Percentiles rank a stretch among this genome's conserved stretches.
Conservation (phyloP, 2,888 invertebrate species). For the Epinotia demarniana region DNA sequence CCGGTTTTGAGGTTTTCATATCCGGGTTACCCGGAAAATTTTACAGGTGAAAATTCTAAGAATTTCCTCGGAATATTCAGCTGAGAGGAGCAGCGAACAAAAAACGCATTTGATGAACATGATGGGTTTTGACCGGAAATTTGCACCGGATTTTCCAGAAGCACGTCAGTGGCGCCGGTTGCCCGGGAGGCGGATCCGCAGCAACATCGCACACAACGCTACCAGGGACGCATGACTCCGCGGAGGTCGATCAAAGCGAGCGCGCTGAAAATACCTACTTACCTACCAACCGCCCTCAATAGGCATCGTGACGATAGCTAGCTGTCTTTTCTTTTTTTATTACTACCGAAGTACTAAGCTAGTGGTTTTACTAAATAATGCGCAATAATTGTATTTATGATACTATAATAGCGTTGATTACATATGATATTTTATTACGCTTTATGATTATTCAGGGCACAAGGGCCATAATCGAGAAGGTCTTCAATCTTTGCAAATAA, state of each 20-base stretch:
- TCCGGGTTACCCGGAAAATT: constrained; percentile 50
- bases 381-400: not conserved
- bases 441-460: too few species aligned
- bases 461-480: too few species aligned
- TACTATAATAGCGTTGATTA: too few species aligned
- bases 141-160: constrained; percentile 20
- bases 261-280: constrained; percentile 34
- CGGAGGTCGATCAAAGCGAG: constrained; percentile 46
- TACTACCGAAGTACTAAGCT: not conserved
- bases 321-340: not conserved
- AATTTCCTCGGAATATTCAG: not conserved
- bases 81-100: not conserved
- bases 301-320: not conserved
- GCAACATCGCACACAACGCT: constrained; percentile 61
- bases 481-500: too few species aligned
- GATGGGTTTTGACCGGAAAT: constrained; percentile 6
- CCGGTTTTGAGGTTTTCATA: constrained; percentile 59
- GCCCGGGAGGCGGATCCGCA: constrained; percentile 66
- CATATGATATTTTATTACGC: too few species aligned
- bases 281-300: constrained; percentile 37
- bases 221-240: constrained; percentile 61
- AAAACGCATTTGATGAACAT: constrained; percentile 9
- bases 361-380: not conserved
- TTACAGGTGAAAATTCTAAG: constrained; percentile 11
- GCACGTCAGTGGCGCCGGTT: constrained; percentile 36